Evolutionary conservation across 2,113 vertebrate species (phyloP).

Genomic region (Callipepla squamata): DNA sequence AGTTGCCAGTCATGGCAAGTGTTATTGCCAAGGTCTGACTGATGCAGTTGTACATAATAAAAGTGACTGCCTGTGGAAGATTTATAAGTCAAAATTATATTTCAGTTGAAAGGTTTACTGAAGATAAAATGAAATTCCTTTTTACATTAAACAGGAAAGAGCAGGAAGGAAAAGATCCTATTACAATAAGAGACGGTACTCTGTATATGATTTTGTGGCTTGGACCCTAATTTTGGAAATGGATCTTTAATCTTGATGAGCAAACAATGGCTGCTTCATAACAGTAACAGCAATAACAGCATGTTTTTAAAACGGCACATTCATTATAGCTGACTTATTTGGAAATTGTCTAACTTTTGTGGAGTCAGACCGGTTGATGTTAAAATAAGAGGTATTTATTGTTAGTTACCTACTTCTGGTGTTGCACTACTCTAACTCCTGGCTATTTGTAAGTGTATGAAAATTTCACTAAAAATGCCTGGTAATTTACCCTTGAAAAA

Average conservation of each 20-base stretch:
- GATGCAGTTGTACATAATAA: background rate
- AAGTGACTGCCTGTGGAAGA: background rate
- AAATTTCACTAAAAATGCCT: background rate
- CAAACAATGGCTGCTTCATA: background rate
- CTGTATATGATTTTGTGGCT: background rate
- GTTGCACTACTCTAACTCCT: background rate
- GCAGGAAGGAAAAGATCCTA: background rate
- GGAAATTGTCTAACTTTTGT: background rate
- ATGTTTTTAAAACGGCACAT: background rate
- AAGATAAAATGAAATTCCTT: conserved; percentile 9
- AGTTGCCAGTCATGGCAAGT: background rate
- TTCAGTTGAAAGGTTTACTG: background rate
- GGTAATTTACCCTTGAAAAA: background rate
- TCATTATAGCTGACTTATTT: background rate
- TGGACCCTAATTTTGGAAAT: conserved; percentile 14
- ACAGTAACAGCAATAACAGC: background rate
- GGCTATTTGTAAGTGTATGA: background rate
- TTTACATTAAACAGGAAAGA: background rate
- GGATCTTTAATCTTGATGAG: background rate
- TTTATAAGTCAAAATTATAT: conserved; percentile 23
- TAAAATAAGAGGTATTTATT: background rate
- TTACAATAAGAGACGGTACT: background rate
- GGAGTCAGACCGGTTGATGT: background rate
- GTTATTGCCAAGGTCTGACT: background rate
- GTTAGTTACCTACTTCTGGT: background rate